Conservation (phyloP, 2,113 vertebrate species). For the Spilogale gracilis region DNA sequence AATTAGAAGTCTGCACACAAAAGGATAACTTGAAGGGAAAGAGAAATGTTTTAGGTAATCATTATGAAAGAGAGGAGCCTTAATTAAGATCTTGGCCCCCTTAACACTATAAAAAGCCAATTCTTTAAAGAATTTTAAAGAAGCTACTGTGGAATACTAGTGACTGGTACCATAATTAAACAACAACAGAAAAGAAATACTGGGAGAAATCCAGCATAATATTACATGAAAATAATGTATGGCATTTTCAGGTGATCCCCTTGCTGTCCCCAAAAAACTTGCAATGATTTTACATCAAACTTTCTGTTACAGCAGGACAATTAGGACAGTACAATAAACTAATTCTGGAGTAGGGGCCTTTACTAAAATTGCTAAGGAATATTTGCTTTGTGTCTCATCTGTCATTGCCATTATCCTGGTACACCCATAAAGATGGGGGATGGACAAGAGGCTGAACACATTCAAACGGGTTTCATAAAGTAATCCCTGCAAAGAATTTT, state of each 20-base stretch:
- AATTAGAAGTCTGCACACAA: conserved; percentile 3
- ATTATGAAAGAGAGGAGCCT: neutral
- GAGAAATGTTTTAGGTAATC: conserved; percentile 49
- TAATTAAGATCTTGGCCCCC: conserved; percentile 19
- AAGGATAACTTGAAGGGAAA: neutral
- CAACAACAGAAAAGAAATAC: neutral
- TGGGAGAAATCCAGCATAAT: neutral
- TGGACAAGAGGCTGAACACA: neutral
- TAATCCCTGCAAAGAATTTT: neutral
- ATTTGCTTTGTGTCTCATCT: neutral
- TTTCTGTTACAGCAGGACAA: neutral
- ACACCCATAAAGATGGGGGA: neutral
- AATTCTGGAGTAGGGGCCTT: neutral
- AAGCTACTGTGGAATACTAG: neutral
- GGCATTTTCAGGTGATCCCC: neutral
- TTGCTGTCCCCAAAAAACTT: neutral
- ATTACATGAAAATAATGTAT: neutral
- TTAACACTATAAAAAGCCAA: neutral
- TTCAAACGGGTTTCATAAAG: neutral
- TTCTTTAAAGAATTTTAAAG: neutral
- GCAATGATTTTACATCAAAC: neutral
- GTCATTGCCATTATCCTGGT: neutral
- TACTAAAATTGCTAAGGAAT: neutral
- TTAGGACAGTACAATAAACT: neutral
- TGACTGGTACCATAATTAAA: neutral